Conservation (phyloP, 2,113 vertebrate genomes). For the Apodemus speciosus region DNA sequence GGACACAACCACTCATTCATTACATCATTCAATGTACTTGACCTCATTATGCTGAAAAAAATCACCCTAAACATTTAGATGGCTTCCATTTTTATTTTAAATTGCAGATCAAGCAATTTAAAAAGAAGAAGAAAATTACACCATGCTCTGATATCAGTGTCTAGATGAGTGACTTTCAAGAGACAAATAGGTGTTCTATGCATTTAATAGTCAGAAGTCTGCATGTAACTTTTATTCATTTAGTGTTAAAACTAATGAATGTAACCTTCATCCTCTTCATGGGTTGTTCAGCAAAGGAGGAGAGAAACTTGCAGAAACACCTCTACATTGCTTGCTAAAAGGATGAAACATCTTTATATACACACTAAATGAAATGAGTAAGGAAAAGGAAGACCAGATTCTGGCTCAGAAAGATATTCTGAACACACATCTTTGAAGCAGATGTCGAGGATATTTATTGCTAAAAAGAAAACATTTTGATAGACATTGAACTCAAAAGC, state of each 20-base stretch:
- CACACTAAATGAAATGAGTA: background rate
- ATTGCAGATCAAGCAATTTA: background rate
- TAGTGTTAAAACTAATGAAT: background rate
- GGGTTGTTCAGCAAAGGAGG: background rate
- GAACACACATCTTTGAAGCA: slow-evolving; percentile 45
- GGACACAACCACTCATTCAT: background rate
- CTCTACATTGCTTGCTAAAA: background rate
- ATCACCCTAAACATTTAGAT: background rate
- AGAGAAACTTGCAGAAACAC: background rate
- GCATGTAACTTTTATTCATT: background rate
- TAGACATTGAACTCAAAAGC: slow-evolving; percentile 10
- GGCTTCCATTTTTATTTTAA: background rate
- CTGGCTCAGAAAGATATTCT: background rate
- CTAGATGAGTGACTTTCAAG: background rate
- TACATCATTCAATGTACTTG: background rate
- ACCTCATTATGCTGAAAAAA: slow-evolving; percentile 41
- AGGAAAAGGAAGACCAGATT: slow-evolving; percentile 1
- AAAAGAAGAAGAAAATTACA: background rate
- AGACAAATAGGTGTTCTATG: background rate
- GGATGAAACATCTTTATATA: background rate
- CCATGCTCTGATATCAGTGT: background rate
- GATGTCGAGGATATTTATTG: slow-evolving; percentile 49
- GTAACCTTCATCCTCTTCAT: background rate
- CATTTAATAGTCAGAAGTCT: background rate
- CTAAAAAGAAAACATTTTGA: slow-evolving; percentile 50